These are phyloP conservation scores for Pecten maximus DNA, from an alignment of 2,888 invertebrate species.

Conservation along the genomic window DNA sequence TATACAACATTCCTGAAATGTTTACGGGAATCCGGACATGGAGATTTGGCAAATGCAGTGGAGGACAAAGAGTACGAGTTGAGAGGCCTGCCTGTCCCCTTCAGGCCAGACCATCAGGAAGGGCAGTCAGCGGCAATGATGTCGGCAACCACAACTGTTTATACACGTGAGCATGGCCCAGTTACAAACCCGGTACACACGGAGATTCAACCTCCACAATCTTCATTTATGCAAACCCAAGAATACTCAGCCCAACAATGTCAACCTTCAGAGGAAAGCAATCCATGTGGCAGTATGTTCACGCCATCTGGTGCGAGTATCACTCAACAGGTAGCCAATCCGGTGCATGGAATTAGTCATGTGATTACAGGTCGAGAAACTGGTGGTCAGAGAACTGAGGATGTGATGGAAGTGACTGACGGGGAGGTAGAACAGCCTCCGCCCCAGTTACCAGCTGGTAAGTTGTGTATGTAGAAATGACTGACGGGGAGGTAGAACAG, in stretches of 20 bases:
- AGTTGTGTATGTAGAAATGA: not conserved
- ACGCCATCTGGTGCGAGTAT: not conserved
- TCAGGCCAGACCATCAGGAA: not conserved
- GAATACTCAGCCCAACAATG: not conserved
- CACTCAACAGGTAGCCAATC: not conserved
- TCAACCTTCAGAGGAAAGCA: not conserved
- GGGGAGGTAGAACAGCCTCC: not conserved
- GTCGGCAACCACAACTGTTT: not conserved
- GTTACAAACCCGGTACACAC: not conserved
- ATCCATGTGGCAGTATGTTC: not conserved
- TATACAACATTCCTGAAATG: conserved; percentile 41
- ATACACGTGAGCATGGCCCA: not conserved
- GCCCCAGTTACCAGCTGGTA: not conserved
- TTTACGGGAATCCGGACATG: conserved; percentile 37
- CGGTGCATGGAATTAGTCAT: not conserved
- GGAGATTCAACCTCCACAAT: not conserved
- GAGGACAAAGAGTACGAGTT: conserved; percentile 19
- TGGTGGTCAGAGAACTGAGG: not conserved
- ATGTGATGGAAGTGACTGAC: not conserved
- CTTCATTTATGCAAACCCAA: not conserved
- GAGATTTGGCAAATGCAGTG: conserved; percentile 33
- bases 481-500: too few species aligned
- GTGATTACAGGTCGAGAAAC: not conserved
- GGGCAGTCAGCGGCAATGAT: not conserved
- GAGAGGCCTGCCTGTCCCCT: not conserved